Base-by-base conservation (phyloP, 2,888 invertebrate genomes). In the Tridacna crocea region DNA sequence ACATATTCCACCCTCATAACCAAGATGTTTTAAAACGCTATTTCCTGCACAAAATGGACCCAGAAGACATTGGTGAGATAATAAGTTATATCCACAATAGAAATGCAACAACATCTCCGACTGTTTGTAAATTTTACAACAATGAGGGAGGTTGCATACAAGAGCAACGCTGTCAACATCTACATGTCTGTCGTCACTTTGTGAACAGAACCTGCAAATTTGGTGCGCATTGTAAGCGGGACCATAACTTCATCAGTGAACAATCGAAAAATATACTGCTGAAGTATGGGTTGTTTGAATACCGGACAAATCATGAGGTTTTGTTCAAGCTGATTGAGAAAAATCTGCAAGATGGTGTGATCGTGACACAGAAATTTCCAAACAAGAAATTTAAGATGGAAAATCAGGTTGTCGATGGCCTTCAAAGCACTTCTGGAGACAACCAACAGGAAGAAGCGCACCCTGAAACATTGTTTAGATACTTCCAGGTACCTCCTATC, bases 121-220 rank as follows among this genome's bases (percentile, higher is more conserved):
- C 24, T 27, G 11, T 63, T 75, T 12, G 78, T 77, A 10, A 36
- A 51, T 82, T 82, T 26, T 82, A 82, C 55, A 82, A 82, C 65
- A 77, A 82, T 46, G 65, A 77, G 48, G 81, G 77, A 0, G 65
- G 63, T 15, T 77, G 81, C 27, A 27, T 27, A n/a, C 22, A 36
- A 36, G 22, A 70, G 12, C 19, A 15, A 3, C 55, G 63, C 13
- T 82, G 81, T 61, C 77, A 27, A 24, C 75, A 77, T 24, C 63
- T 82, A 36, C 75, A 82, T 55, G 27, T 82, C 13, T 82, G 81
- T 51, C 47, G 22, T 47, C 74, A 82, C 63, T 78, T 74, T 51
- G 61, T 82, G 6, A 74, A 70, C 4, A 75, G 27, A 15, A 24
- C 51, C 19, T 82, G 81, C 70, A 82, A 72, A 70, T 82, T 75